Evolutionary conservation across 2,797 vertebrate species (phyloP), one percentile per base, ranked within the genome.

Genomic region (Lepus oiostolus): DNA sequence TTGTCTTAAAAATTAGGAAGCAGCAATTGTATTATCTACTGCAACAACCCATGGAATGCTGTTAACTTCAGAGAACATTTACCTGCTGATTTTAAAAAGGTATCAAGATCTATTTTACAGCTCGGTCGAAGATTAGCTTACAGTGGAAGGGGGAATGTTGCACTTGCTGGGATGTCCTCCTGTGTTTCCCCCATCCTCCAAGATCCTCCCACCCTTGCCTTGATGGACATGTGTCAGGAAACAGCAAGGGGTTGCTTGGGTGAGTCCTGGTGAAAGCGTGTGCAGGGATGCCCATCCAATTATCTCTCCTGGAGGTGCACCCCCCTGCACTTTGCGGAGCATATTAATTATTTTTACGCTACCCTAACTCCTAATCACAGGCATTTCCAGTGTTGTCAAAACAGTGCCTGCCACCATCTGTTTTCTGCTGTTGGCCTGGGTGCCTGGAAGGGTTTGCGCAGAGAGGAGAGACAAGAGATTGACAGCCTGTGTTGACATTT

Each of bases 1-100:
- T 92, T 97, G 97, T 92, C 96, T 96, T 87, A 97, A 97, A 98
- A 98, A 96, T 98, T 97, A 98, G 97, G 97, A 98, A 96, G 91
- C 97, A 97, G 90, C 58, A 94, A 97, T 97, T 97, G 88, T 94
- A 96, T 89, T 92, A 96, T 93, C 94, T 97, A 96, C 86, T 2
- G 47, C 85, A 92, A 93, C 81, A 96, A 96, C 89, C 96, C 89
- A 97, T 93, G 77, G 58, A 98, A 77, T 87, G 88, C 22, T 93
- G 91, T 82, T 97, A 95, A 95, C 93, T 96, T 96, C 92, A 85
- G 90, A 95, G 52, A 83, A 26, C 1, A 1, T 17, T 94, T 89
- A 32, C 91, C 19, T 80, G 58, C 63, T 74, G 32, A 47, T 58
- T 95, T 76, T 28, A 92, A 84, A 82, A 63, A 90, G 30, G 76